Conservation (phyloP, 2,113 vertebrate genomes). For the Cinclus mexicanus region DNA sequence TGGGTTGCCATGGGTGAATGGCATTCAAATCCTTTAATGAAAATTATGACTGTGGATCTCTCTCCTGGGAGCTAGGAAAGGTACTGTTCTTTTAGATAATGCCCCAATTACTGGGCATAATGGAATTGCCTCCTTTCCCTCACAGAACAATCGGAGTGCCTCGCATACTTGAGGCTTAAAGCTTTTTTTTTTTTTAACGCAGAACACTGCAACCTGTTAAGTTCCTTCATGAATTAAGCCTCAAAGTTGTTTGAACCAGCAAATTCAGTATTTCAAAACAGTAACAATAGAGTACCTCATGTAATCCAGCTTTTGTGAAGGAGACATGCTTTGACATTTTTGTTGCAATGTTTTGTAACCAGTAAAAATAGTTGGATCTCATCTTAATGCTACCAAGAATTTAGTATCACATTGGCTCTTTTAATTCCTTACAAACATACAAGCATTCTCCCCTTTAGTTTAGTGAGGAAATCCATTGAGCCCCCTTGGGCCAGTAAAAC, state of each 20-base stretch:
- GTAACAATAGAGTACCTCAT: neutral
- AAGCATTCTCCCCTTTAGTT: neutral
- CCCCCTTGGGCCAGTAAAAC: neutral
- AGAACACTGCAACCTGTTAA: neutral
- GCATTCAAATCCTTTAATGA: neutral
- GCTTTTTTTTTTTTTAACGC: neutral
- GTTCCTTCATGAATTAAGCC: neutral
- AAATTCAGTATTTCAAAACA: neutral
- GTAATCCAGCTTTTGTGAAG: neutral
- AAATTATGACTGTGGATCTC: neutral
- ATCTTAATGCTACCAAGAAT: neutral
- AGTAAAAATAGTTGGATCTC: neutral
- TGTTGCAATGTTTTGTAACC: neutral
- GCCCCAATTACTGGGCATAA: neutral
- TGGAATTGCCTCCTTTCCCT: neutral
- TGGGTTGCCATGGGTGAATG: neutral
- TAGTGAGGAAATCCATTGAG: neutral
- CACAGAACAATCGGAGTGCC: neutral
- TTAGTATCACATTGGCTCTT: neutral
- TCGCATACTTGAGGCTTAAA: neutral
- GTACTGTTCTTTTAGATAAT: neutral
- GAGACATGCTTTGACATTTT: neutral
- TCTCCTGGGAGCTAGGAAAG: neutral
- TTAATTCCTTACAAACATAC: neutral
- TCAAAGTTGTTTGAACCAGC: neutral